Percentiles rank a stretch among this genome's conserved stretches.
These are phyloP conservation scores for Entomyzon cyanotis DNA, from an alignment of 2,113 vertebrate genomes.

Conservation along the genomic window DNA sequence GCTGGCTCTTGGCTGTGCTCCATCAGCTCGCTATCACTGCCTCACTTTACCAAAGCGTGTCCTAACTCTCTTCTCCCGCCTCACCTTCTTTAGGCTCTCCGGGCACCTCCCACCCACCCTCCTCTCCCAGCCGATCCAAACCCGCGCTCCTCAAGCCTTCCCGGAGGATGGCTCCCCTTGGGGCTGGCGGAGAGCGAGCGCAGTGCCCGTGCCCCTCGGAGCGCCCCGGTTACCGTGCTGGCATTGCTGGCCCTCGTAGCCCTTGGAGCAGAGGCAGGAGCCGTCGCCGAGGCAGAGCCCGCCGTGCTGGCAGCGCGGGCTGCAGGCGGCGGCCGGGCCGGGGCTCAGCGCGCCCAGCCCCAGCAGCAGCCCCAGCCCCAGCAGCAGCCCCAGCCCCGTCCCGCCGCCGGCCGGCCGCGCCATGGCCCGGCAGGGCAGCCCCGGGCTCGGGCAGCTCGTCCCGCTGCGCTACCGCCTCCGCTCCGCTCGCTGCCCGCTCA, in stretches of 20 bases:
- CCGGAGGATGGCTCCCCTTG: accelerated
- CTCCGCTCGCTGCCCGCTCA: not conserved
- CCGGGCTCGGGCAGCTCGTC: not conserved
- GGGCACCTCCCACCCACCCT: accelerated
- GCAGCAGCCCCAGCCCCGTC: not conserved
- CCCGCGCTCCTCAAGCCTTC: not conserved
- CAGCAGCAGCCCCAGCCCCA: not conserved
- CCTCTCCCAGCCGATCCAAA: accelerated
- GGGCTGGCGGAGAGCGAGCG: accelerated
- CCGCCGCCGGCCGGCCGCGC: not conserved
- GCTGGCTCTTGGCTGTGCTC: not conserved
- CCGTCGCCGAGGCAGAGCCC: conserved; percentile 83
- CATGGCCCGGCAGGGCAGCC: not conserved
- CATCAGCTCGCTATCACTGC: accelerated
- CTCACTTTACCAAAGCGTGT: not conserved
- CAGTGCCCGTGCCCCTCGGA: accelerated
- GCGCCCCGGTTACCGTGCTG: conserved; percentile 75
- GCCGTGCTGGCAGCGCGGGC: conserved; percentile 78
- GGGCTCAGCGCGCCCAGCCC: not conserved
- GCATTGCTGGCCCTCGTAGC: conserved; percentile 85
- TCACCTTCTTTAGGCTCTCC: accelerated
- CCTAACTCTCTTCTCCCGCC: too few relatives aligned
- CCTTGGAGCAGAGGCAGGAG: conserved; percentile 82
- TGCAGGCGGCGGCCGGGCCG: conserved; percentile 66
- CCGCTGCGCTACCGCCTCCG: not conserved